Percentiles rank a stretch among this genome's conserved stretches.
Evolutionary conservation across 2,888 invertebrate species (phyloP).

Genomic region (Orthonychiurus folsomi): DNA sequence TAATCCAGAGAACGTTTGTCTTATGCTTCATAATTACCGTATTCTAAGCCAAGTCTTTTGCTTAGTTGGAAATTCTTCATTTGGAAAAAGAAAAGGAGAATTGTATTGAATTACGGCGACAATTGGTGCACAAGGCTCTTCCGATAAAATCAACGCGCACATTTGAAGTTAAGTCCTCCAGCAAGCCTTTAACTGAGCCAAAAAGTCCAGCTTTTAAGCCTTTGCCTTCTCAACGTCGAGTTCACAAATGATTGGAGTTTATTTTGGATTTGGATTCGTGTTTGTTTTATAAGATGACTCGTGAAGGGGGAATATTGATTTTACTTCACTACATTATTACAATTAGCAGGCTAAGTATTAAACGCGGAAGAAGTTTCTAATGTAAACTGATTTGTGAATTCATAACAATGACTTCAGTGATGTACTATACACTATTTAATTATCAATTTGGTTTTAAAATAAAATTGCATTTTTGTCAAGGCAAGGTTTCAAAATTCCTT

Average conservation of each 20-base stretch:
- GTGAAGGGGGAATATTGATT: constrained; percentile 11
- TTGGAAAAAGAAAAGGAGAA: constrained; percentile 23
- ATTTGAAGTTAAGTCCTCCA: constrained; percentile 50
- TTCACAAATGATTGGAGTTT: too few species aligned
- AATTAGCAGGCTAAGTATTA: not conserved
- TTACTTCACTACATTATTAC: not conserved
- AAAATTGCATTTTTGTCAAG: not conserved
- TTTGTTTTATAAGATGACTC: constrained; percentile 8
- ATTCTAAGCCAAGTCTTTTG: not conserved
- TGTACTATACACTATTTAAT: not conserved
- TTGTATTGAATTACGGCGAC: constrained; percentile 13
- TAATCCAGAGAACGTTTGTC: not conserved
- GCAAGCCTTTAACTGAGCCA: constrained; percentile 54
- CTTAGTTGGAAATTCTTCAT: constrained; percentile 12
- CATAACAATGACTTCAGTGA: not conserved
- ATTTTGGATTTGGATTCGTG: not conserved
- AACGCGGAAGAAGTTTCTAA: not conserved
- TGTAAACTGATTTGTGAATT: not conserved
- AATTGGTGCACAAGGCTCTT: constrained; percentile 54
- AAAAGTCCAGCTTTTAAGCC: constrained; percentile 50
- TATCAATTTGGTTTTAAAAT: not conserved
- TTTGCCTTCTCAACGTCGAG: constrained; percentile 31
- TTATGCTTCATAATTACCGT: too few species aligned
- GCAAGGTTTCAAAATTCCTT: not conserved
- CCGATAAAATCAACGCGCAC: constrained; percentile 52